Conservation (phyloP, 2,888 invertebrate species). For the Leptogaster cylindrica region DNA sequence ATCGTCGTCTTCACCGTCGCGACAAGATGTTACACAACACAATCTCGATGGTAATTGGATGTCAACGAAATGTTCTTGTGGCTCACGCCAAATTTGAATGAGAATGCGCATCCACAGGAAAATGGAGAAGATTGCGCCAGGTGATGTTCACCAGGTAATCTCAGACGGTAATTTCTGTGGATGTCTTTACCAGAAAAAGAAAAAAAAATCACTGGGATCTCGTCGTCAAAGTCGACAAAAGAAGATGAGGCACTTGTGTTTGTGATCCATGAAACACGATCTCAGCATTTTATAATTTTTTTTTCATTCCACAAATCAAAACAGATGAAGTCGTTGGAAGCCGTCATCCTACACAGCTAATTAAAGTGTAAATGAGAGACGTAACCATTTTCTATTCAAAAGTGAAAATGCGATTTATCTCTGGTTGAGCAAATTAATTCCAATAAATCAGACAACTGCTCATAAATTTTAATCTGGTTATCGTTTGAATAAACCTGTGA, state of each 20-base stretch:
- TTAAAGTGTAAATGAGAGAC: constrained; percentile 42
- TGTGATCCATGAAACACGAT: constrained; percentile 21
- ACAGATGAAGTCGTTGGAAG: constrained; percentile 37
- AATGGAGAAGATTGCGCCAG: constrained; percentile 18
- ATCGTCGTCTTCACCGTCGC: neutral
- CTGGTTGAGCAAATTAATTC: constrained; percentile 40
- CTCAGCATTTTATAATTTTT: neutral
- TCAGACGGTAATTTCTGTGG: constrained; percentile 14
- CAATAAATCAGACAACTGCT: constrained; percentile 39
- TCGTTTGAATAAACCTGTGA: constrained; percentile 31
- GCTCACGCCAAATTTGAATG: constrained; percentile 40
- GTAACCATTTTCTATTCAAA: constrained; percentile 39
- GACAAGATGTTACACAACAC: constrained; percentile 36
- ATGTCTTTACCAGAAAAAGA: neutral
- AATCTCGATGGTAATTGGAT: constrained; percentile 36
- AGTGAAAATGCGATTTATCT: constrained; percentile 37
- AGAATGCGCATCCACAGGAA: constrained; percentile 7
- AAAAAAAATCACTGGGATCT: neutral
- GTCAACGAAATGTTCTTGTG: constrained; percentile 36
- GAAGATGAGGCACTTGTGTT: too few species aligned
- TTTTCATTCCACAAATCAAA: neutral
- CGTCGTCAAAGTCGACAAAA: too few species aligned
- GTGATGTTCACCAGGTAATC: neutral
- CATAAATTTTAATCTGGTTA: constrained; percentile 41
- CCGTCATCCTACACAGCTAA: constrained; percentile 42